Evolutionary conservation across 1,140 invertebrate genomes (phyloP).

Genomic region (Drosophila persimilis): DNA sequence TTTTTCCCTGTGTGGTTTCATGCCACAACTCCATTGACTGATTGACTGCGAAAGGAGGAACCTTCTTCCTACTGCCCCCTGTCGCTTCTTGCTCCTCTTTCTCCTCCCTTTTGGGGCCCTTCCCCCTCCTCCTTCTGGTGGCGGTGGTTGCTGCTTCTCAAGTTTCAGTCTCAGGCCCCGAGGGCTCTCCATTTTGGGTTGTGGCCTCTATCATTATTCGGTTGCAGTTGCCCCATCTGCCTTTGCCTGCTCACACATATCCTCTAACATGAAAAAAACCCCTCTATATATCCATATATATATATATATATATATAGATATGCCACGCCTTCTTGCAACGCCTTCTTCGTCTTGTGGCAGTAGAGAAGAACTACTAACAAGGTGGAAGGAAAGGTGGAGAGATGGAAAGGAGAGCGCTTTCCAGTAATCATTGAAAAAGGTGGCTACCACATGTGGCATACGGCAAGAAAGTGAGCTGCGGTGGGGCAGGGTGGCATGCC

Average conservation of each 20-base stretch:
- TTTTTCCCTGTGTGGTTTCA: conserved; percentile 10
- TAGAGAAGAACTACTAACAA: too few species aligned
- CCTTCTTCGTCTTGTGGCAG: too few species aligned
- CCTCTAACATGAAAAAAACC: not conserved
- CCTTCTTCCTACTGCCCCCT: conserved; percentile 5
- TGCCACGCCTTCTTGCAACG: too few species aligned
- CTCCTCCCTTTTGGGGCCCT: conserved; percentile 14
- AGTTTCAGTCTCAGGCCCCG: conserved; percentile 51
- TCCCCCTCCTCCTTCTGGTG: not conserved
- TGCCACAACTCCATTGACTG: conserved; percentile 61
- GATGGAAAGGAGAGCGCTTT: too few species aligned
- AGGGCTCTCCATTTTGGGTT: conserved; percentile 48
- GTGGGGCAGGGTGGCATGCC: too few species aligned
- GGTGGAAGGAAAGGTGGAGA: too few species aligned
- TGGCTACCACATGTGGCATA: too few species aligned
- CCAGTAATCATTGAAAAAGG: too few species aligned
- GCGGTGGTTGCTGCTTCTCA: not conserved
- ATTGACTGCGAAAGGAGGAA: conserved; percentile 52
- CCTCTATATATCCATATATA: conserved; percentile 17
- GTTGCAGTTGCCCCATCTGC: conserved; percentile 71
- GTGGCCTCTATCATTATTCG: conserved; percentile 79
- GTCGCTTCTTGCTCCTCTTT: conserved; percentile 5
- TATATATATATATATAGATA: conserved; percentile 3
- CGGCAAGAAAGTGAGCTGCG: too few species aligned
- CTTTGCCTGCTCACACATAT: conserved; percentile 45